Evolutionary conservation across 2,113 vertebrate species (phyloP), one percentile per base, ranked within the genome.

Genomic region (Cyphomyrus plagiostoma): DNA sequence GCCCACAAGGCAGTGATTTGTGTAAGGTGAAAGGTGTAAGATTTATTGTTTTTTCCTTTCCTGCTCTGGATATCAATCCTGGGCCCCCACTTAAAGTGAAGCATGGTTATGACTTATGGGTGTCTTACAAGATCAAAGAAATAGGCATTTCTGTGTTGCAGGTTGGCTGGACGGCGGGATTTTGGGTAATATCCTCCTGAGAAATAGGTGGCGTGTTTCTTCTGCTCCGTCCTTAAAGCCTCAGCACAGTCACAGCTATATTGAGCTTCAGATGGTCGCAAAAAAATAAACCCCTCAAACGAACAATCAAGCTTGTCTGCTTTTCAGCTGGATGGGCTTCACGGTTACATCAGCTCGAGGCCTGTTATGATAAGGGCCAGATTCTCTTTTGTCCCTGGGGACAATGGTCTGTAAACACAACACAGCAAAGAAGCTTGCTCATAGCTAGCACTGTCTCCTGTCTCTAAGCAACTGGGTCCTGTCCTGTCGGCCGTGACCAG

Each of bases 321-420:
- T 88, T 58, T 52, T 53, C 35, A 49, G 45, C 66, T 88, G 80
- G 46, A 35, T 0, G 19, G 80, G 21, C 23, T 48, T 86, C 86
- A 90, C 19, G 35, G 86, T 52, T 87, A 87, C 58, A 90, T 52
- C 66, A 85, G 56, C 86, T 80, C 19, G 30, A 10, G 86, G 89
- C 86, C 86, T 42, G 30, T 88, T 42, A 26, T 66, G 48, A 50
- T 39, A 42, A 30, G 62, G 46, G 70, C 30, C 85, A 80, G 35
- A 39, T 77, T 90, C 89, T 77, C 39, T 80, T 23, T 46, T 53
- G 62, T 77, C 86, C 48, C 39, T 10, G 52, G 70, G 89, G 89
- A 86, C 52, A 89, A 74, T 58, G 86, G 48, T n/a, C 86, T 88
- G 86, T 90, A 88, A 88, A 90, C 86, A 90, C 39, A 82, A 77